Conservation (phyloP, 2,888 invertebrate genomes). For the Tuberolachnus salignus region DNA sequence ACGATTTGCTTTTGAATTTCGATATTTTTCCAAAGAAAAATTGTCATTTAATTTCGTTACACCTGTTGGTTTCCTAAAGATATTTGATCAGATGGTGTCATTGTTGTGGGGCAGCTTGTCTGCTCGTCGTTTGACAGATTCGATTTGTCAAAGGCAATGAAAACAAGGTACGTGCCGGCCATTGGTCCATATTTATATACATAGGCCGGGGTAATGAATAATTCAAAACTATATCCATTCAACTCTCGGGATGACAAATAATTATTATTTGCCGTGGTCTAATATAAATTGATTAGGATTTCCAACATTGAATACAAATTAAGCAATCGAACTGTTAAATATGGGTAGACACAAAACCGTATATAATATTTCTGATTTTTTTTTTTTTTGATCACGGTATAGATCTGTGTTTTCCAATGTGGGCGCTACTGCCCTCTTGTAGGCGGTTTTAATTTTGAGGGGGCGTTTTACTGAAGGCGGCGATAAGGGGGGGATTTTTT, state of each 20-base stretch:
- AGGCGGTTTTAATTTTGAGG: too few species aligned
- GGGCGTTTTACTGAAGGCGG: too few species aligned
- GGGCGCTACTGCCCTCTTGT: too few species aligned
- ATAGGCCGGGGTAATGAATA: conserved; percentile 8
- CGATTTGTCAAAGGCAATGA: conserved; percentile 31
- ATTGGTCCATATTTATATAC: conserved; percentile 11
- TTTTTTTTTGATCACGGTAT: too few species aligned
- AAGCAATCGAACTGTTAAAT: conserved; percentile 17
- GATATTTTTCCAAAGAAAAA: neutral
- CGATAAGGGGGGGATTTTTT: too few species aligned
- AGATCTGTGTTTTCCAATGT: too few species aligned
- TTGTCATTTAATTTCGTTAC: neutral
- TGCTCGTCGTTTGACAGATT: conserved; percentile 20
- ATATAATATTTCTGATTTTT: neutral
- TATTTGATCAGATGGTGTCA: conserved; percentile 12
- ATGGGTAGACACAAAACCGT: neutral
- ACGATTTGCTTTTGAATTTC: neutral
- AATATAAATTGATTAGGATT: conserved; percentile 32
- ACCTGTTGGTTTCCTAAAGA: conserved; percentile 17
- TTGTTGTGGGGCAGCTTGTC: neutral
- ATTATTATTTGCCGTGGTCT: conserved; percentile 22
- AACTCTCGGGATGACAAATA: conserved; percentile 27
- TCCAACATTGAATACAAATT: conserved; percentile 16
- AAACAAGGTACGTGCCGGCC: conserved; percentile 1
- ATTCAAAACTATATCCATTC: conserved; percentile 30